Base-by-base conservation (phyloP, 1,140 invertebrate genomes). In the Acromyrmex heyeri region DNA sequence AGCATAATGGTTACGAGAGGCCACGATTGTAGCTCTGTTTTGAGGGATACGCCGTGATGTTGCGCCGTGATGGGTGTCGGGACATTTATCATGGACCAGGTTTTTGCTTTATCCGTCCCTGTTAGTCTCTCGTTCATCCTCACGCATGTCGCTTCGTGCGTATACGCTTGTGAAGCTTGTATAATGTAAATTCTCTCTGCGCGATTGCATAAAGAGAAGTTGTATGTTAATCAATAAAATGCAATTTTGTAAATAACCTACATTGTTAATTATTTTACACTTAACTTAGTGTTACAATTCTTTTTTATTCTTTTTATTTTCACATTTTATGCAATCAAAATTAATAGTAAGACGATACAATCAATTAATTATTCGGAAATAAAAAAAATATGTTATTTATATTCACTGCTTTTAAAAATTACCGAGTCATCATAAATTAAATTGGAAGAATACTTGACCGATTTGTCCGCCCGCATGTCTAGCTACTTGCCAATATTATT, bases 81-180 rank as follows among this genome's bases (percentile, higher is more conserved):
- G 79, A 83, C 91, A 91, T 93, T 92, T 92, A 90, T 92, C 92
- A 92, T 89, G 87, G 85, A 73, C 81, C 82, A 87, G 78, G 79
- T 88, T 85, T 50, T 85, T 57, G 44, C 55, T 30, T 27, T 30
- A 27, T 75, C 34, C 30, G 44, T n/a, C 34, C 50, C 30, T 16
- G 59, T 38, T 53, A 50, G 24, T 24, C 57, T 21, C 50, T 78
- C 72, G 30, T 69, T 81, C 27, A 0, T 18, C 30, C 34, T n/a
- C 10, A 8, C 44, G 77, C 30, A 79, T 6, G 7, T 72, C 48
- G 18, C 7, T 65, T 30, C 14, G 18, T 14, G 24, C 14, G 27
- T 62, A 62, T 70, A 30, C 61, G 3, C n/a, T 27, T 10, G 21
- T 18, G n/a, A 10, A 2, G 8, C 2, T 61, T 2, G 27, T 30